These are phyloP conservation scores for Eriosoma lanigerum DNA, from an alignment of 1,140 invertebrate genomes.

Conservation along the genomic window DNA sequence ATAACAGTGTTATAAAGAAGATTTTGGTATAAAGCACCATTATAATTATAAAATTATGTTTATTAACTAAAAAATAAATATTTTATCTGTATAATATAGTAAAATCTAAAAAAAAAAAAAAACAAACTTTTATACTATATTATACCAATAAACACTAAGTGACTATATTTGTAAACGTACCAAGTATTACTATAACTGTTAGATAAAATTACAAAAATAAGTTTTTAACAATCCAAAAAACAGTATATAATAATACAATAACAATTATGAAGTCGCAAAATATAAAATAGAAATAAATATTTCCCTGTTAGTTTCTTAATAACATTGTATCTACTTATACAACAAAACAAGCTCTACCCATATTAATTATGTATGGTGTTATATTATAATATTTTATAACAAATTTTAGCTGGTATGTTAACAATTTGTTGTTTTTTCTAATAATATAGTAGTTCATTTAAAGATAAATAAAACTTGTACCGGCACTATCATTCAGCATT, in stretches of 20 bases:
- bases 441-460: background rate
- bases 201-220: background rate
- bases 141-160: background rate
- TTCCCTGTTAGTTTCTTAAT: background rate
- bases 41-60: conserved; percentile 14
- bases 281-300: background rate
- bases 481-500: background rate
- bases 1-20: conserved; percentile 48
- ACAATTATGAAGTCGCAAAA: background rate
- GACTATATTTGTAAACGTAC: background rate
- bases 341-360: too few species aligned
- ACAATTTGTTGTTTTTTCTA: background rate
- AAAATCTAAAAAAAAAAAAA: conserved; percentile 21
- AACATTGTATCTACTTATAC: too few species aligned
- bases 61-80: conserved; percentile 17
- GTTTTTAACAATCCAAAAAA: conserved; percentile 7
- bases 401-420: background rate
- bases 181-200: background rate
- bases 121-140: background rate
- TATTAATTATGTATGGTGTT: too few species aligned
- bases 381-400: background rate
- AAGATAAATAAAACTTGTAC: background rate
- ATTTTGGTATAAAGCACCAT: conserved; percentile 49
- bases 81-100: conserved; percentile 13
- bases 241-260: background rate